Conservation (phyloP, 2,797 vertebrate species). For the Nasua narica region DNA sequence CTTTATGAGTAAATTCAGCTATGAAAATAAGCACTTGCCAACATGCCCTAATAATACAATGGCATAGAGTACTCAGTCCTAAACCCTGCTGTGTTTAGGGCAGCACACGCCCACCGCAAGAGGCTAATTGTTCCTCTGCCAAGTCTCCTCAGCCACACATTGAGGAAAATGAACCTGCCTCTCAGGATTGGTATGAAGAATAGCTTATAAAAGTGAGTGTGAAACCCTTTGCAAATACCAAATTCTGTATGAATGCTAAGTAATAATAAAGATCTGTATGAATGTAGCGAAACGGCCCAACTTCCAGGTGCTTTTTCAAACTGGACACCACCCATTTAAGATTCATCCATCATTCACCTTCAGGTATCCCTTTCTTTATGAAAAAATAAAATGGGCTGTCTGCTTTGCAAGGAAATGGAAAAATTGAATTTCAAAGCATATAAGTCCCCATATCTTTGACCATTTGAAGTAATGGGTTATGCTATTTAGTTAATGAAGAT, state of each 20-base stretch:
- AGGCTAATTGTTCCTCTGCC: background rate
- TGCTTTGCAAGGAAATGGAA: slow-evolving; percentile 8
- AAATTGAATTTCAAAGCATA: slow-evolving; percentile 45
- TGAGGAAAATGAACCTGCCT: slow-evolving; percentile 58
- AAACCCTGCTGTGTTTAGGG: background rate
- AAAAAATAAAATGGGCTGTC: slow-evolving; percentile 51
- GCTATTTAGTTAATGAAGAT: slow-evolving; percentile 46
- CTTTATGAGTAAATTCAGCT: slow-evolving; percentile 37
- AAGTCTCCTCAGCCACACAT: background rate
- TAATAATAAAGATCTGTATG: slow-evolving; percentile 55
- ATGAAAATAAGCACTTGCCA: background rate
- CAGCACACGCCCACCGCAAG: background rate
- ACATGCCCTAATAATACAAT: background rate
- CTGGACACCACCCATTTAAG: slow-evolving; percentile 65
- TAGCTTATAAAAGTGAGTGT: slow-evolving; percentile 59
- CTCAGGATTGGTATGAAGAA: slow-evolving; percentile 52
- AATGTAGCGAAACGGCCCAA: background rate
- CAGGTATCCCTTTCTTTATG: slow-evolving; percentile 25
- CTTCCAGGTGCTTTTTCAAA: slow-evolving; percentile 62
- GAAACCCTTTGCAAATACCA: slow-evolving; percentile 56
- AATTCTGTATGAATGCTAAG: slow-evolving; percentile 56
- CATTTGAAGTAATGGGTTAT: slow-evolving; percentile 12
- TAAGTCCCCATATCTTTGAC: background rate
- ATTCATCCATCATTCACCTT: slow-evolving; percentile 64
- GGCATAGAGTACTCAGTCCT: background rate